phyloP scores from a whole-genome alignment of 2,797 vertebrate genomes.

The Huso huso region DNA sequence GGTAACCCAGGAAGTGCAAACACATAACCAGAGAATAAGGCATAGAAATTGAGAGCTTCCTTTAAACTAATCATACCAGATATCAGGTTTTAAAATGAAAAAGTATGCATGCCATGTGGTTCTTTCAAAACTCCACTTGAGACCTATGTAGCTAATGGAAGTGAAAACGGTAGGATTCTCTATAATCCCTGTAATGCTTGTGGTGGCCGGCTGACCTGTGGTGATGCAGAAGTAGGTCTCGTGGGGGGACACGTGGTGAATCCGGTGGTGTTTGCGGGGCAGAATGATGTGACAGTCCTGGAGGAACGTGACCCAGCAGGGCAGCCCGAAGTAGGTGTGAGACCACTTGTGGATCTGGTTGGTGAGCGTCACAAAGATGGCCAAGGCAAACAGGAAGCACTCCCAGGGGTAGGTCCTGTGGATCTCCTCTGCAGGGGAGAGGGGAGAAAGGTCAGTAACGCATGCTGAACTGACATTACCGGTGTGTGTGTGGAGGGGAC shows the following conservation, averaged over 20 bases:
- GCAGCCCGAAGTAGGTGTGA: constrained; percentile 92
- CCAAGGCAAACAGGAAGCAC: constrained; percentile 83
- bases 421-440: constrained; percentile 59
- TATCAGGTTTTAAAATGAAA: too few relatives aligned
- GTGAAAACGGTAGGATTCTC: too few relatives aligned
- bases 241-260: constrained; percentile 93
- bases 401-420: constrained; percentile 78
- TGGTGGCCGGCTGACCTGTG: constrained; percentile 63
- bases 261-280: constrained; percentile 88
- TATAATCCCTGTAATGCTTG: too few relatives aligned
- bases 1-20: too few relatives aligned
- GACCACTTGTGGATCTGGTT: constrained; percentile 99
- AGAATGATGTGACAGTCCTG: constrained; percentile 91
- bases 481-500: too few relatives aligned
- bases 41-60: too few relatives aligned
- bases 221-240: constrained; percentile 99
- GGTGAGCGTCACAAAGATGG: constrained; percentile 89
- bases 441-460: neutral
- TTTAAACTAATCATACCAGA: too few relatives aligned
- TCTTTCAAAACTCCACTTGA: too few relatives aligned
- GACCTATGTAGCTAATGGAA: too few relatives aligned
- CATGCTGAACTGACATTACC: too few relatives aligned
- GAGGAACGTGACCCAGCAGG: constrained; percentile 77
- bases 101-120: too few relatives aligned
- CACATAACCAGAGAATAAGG: too few relatives aligned